phyloP scores from a whole-genome alignment of 2,797 vertebrate genomes.

The Agapornis canus region DNA sequence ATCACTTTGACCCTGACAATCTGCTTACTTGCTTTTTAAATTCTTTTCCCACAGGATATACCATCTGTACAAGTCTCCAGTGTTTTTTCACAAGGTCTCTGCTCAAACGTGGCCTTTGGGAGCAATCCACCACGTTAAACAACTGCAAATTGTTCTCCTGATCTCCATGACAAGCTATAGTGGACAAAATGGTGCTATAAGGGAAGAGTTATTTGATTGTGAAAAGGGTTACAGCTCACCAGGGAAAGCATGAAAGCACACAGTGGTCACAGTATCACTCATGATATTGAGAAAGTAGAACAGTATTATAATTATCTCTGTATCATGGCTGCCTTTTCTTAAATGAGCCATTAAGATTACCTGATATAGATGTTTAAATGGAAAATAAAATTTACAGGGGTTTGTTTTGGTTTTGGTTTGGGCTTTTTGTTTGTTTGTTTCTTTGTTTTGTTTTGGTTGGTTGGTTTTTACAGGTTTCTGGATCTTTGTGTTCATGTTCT shows the following conservation, averaged over 20 bases:
- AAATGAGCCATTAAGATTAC: background rate
- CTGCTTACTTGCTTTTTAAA: background rate
- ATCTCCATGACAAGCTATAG: background rate
- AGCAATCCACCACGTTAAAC: conserved; percentile 11
- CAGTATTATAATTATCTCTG: background rate
- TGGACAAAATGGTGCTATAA: background rate
- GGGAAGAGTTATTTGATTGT: conserved; percentile 18
- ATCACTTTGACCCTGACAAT: background rate
- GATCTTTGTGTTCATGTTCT: background rate
- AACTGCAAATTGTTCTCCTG: conserved; percentile 9
- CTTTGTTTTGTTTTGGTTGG: background rate
- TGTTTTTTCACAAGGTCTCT: background rate
- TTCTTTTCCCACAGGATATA: background rate
- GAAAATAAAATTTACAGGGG: background rate
- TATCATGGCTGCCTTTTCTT: background rate
- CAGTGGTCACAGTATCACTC: background rate
- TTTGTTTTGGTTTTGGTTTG: no score
- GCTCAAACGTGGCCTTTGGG: background rate
- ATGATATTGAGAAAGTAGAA: background rate
- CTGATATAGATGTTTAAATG: background rate
- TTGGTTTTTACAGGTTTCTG: background rate
- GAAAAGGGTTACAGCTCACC: background rate
- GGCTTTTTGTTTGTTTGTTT: no score
- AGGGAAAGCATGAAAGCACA: background rate
- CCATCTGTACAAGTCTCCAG: background rate